Evolutionary conservation across 2,113 vertebrate species (phyloP), one percentile per base, ranked within the genome.

Genomic region (Microcebus lehilahytsara): DNA sequence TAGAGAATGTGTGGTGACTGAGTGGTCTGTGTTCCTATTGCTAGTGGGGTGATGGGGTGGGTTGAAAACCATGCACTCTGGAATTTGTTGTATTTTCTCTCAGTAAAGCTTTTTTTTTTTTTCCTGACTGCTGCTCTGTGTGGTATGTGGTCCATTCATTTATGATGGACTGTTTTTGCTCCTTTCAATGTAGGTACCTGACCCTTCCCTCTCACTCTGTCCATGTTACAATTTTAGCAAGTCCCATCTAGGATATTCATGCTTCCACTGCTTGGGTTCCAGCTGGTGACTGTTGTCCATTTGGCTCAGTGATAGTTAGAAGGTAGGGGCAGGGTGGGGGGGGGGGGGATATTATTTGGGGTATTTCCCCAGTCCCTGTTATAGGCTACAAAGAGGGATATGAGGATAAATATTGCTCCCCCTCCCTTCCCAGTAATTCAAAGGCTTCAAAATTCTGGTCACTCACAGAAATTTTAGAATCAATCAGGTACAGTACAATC

Each of bases 81-180:
- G 58, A 94, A 93, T 94, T 92, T 94, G 92, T 97, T 96, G 95
- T 96, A 92, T 96, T 96, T 98, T 96, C 75, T 95, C 78, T 97
- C 93, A 96, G 97, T 97, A 96, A 97, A 97, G 95, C 78, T 93
- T 69, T 74, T 40, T 25, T 62, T 56, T 40, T 17, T 46, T 46
- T 30, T n/a, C 32, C 74, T 1, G 5, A 92, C 86, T 93, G 69
- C 74, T 96, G 79, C 53, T 93, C 4, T 96, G 93, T 97, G 95
- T 95, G 96, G 25, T 93, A 42, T 94, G 80, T 97, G 95, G 78
- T 96, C 95, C 85, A 32, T 92, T 90, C n/a, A 71, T 77, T 97
- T 66, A 34, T 85, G 75, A 42, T 56, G 79, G 67, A 71, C 51
- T 53, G 0, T 74, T 85, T 84, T 79, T 58, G 22, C 64, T 95